Base-by-base conservation (phyloP, 2,888 invertebrate species). In the Cenopis cana region DNA sequence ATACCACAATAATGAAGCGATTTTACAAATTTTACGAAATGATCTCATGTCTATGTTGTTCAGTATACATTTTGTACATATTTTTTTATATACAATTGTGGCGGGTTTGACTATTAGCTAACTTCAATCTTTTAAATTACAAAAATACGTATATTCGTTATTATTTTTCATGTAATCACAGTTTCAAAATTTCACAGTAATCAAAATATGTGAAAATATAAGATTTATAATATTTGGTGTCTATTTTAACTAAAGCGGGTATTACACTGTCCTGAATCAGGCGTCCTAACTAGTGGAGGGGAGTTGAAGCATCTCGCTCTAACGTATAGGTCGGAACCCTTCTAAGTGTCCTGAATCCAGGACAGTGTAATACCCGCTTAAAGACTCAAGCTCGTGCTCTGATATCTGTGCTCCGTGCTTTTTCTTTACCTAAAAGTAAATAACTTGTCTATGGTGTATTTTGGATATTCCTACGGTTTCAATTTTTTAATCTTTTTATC, bases 401-500 rank as follows among this genome's bases (percentile, higher is more conserved):
- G n/a, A n/a, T n/a, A n/a, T n/a, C n/a, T n/a, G n/a, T n/a, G n/a
- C 18, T 14, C 56, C 33, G 4, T 8, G 14, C 8, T 20, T 17
- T 12, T 18, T 18, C 9, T 59, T 41, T 59, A 18, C 41, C 20
- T 24, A 41, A 59, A 59, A 41, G 10, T 17, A 17, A 46, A 14
- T 12, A 17, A 24, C 6, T 17, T 36, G 36, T 66, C 46, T 66
- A 54, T 60, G 59, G 33, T 59, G 8, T 9, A n/a, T n/a, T n/a
- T n/a, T 10, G 41, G 70, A 60, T 70, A 70, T 70, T 70, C 46
- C 24, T 29, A 70, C 70, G 69, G 3, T 61, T 46, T 33, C 10
- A 46, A 38, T 46, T 59, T 59, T 70, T 54, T 69, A 1, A 18
- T 68, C 29, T 14, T 18, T 38, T 1, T 17, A n/a, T 36, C 12